Evolutionary conservation across 2,797 vertebrate species (phyloP).

Genomic region (Psittacula echo): DNA sequence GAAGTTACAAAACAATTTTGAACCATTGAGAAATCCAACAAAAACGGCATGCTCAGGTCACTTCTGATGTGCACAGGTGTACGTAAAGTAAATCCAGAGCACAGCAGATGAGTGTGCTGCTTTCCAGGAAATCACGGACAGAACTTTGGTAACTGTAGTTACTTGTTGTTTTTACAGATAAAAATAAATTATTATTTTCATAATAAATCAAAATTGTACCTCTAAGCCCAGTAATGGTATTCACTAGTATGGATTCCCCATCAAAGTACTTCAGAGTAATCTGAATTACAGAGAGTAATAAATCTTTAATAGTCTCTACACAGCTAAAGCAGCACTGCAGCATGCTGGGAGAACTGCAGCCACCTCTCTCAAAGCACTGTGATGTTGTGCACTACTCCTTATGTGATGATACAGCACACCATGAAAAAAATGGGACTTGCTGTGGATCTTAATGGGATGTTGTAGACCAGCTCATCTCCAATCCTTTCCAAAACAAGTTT

Average conservation of each 20-base stretch:
- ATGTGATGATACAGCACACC: not conserved
- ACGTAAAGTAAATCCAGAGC: not conserved
- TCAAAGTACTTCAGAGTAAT: not conserved
- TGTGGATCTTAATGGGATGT: not conserved
- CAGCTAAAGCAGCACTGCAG: not conserved
- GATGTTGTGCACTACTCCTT: not conserved
- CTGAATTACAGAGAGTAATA: not conserved
- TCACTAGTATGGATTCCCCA: not conserved
- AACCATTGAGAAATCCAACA: not conserved
- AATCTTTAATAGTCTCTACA: not conserved
- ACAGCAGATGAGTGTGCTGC: fast-evolving
- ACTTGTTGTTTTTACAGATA: fast-evolving
- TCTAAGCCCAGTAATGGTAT: not conserved
- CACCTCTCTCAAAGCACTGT: not conserved
- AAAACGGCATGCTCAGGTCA: not conserved
- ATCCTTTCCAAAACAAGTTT: not conserved
- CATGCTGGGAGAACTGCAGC: fast-evolving
- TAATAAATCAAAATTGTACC: not conserved
- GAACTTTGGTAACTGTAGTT: not conserved
- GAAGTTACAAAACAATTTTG: not conserved
- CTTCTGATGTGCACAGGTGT: fast-evolving
- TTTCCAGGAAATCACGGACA: not conserved
- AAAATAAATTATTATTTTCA: not conserved
- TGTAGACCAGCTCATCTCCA: not conserved
- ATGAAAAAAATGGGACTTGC: fast-evolving